Evolutionary conservation across 2,113 vertebrate genomes (phyloP).

Genomic region (Rana temporaria): DNA sequence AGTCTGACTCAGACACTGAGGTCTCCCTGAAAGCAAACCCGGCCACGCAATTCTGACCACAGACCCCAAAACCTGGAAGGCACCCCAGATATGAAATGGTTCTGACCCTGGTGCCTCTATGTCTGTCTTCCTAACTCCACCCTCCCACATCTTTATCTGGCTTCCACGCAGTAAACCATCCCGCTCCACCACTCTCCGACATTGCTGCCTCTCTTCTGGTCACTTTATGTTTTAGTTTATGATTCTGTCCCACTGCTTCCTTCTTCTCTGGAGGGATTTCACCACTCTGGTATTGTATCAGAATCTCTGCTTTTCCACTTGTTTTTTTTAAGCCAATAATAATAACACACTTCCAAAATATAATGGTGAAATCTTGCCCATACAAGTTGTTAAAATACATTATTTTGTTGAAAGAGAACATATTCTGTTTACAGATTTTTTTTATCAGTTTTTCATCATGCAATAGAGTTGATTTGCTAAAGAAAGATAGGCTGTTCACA

Average conservation of each 20-base stretch:
- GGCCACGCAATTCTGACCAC: conserved; percentile 50
- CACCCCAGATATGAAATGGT: conserved; percentile 54
- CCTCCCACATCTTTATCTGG: conserved; percentile 56
- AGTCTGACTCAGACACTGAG: conserved; percentile 49
- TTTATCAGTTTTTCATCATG: too few species aligned
- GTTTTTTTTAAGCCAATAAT: too few species aligned
- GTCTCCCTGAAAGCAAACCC: conserved; percentile 48
- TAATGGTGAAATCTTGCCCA: too few species aligned
- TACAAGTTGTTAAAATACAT: too few species aligned
- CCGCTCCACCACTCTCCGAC: neutral
- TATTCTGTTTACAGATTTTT: too few species aligned
- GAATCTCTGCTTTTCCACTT: neutral
- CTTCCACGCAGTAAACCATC: conserved; percentile 43
- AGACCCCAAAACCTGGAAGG: conserved; percentile 57
- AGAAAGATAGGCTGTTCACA: too few species aligned
- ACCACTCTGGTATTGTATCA: neutral
- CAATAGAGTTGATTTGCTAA: too few species aligned
- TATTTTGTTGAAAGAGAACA: too few species aligned
- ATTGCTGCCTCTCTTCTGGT: conserved; percentile 18
- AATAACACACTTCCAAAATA: too few species aligned
- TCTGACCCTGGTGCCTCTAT: conserved; percentile 51
- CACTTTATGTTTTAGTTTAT: neutral
- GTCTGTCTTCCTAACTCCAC: conserved; percentile 51
- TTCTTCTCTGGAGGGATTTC: neutral
- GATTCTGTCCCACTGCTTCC: neutral